Conservation (phyloP, 2,888 invertebrate genomes). For the Rotaria sp. region DNA sequence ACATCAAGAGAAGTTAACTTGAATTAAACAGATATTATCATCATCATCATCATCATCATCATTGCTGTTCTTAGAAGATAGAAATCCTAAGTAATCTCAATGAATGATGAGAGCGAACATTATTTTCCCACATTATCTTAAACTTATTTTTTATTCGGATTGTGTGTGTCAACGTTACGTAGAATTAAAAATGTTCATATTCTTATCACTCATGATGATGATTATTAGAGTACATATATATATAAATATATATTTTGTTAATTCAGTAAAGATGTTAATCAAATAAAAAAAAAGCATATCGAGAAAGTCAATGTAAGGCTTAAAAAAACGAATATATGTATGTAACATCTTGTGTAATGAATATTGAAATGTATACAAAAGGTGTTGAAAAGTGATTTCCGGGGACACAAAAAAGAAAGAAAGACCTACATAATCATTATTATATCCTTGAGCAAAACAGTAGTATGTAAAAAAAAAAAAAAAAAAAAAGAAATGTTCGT, state of each 20-base stretch:
- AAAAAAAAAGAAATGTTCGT: neutral
- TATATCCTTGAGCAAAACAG: too few species aligned
- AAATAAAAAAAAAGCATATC: neutral
- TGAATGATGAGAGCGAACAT: too few species aligned
- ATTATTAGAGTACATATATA: neutral
- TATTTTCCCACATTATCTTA: neutral
- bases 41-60: neutral
- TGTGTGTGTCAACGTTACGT: neutral
- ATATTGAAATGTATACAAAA: neutral
- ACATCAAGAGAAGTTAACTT: neutral
- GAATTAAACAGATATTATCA: too few species aligned
- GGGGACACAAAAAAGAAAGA: neutral
- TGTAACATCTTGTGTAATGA: neutral
- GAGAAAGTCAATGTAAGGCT: too few species aligned
- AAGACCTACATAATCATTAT: too few species aligned
- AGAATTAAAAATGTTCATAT: neutral
- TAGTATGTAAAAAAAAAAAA: neutral
- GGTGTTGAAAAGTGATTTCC: neutral
- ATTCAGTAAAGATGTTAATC: neutral
- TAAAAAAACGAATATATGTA: neutral
- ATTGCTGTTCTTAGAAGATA: neutral
- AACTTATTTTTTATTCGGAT: neutral
- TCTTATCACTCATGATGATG: slow-evolving; percentile 1
- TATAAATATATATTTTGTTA: neutral
- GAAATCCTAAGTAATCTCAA: neutral